Evolutionary conservation across 2,888 invertebrate genomes (phyloP), one percentile per base, ranked within the genome.

Genomic region (Myopa testacea): DNA sequence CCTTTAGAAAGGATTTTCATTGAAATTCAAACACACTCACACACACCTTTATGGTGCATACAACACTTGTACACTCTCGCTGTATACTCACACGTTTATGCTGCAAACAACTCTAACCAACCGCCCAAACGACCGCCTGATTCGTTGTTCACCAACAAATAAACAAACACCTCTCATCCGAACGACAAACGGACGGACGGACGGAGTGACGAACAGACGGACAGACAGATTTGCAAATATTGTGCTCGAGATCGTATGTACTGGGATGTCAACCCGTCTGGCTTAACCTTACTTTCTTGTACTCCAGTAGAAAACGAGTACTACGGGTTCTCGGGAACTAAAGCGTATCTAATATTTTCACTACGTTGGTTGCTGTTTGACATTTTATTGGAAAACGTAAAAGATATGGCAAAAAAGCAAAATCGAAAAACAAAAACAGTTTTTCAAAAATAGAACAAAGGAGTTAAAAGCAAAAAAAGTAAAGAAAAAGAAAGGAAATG

Each of bases 251-350:
- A 73, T 76, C 70, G 69, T 75, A 70, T 77, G 34, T 19, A 62
- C 69, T 71, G 73, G 69, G 73, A 76, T 78, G 79, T 77, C 79
- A 80, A 75, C 52, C 68, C 77, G 75, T 77, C 63, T 75, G 65
- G 74, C 78, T 76, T 77, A 72, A 72, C 79, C 77, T 79, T 74
- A 77, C 74, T 75, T 75, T 79, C 50, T 71, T 76, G 26, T 40
- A 67, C 40, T 19, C 55, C 55, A 14, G 65, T 65, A 19, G 50
- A 26, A 37, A 52, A 55, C 62, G 75, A 55, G 16, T 19, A n/a
- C 19, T 67, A 8, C 26, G 26, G 26, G n/a, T 26, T 19, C 62
- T 26, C 58, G 16, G 8, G 8, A 62, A 65, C 37, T 65, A 12
- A 26, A 34, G 19, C 37, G 14, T 16, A 26, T 37, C 14, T 65